Percentiles rank a stretch among this genome's conserved stretches.
Evolutionary conservation across 2,113 vertebrate species (phyloP).

Genomic region (Neotoma lepida): DNA sequence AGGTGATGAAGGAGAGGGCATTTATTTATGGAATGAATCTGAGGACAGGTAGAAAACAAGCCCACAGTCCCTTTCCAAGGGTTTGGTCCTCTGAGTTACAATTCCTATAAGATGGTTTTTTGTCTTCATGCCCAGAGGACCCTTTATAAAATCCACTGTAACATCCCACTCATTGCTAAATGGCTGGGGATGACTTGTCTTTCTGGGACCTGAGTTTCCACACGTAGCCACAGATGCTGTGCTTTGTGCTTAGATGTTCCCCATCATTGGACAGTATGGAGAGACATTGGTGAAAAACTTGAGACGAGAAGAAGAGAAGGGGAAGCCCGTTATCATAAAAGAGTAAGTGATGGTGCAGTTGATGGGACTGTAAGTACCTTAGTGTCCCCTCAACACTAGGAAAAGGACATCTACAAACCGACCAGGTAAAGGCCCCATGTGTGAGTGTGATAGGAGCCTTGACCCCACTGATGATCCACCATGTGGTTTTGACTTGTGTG

Average conservation of each 20-base stretch:
- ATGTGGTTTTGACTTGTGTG: background rate
- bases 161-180: no score
- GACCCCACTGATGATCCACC: background rate
- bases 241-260: slow-evolving; percentile 87
- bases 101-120: background rate
- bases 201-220: background rate
- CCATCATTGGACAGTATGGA: slow-evolving; percentile 84
- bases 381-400: background rate
- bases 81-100: background rate
- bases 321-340: slow-evolving; percentile 80
- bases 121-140: background rate
- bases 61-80: background rate
- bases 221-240: slow-evolving; percentile 21
- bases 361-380: background rate
- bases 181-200: background rate
- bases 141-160: background rate
- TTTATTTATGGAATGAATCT: background rate
- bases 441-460: background rate
- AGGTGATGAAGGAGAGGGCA: background rate
- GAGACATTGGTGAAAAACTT: slow-evolving; percentile 84
- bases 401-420: background rate
- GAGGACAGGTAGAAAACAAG: no score
- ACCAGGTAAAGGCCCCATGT: background rate
- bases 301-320: slow-evolving; percentile 82
- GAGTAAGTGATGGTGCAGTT: slow-evolving; percentile 81